Conservation (phyloP, 2,888 invertebrate species). For the Andrena bucephala region DNA sequence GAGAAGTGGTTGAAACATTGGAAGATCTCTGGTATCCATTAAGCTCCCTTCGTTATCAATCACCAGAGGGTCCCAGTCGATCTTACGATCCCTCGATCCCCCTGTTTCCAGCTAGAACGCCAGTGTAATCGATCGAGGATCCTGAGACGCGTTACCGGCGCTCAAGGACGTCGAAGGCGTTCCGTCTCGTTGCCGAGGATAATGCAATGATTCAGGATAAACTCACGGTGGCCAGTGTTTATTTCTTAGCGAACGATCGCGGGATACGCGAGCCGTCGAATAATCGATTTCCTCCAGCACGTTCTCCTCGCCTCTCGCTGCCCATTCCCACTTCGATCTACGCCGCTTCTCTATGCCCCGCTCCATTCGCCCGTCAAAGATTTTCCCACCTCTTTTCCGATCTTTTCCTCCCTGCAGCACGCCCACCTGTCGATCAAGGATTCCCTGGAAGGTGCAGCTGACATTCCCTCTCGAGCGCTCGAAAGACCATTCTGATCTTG, state of each 20-base stretch:
- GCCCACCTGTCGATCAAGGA: constrained; percentile 28
- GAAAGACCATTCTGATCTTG: not conserved
- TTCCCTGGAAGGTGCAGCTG: constrained; percentile 7
- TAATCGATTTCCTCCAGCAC: constrained; percentile 65
- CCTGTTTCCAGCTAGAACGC: not conserved
- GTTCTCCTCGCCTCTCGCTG: constrained; percentile 18
- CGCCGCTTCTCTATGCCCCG: not conserved
- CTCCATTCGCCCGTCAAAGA: constrained; percentile 12
- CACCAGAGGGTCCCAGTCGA: constrained; percentile 1
- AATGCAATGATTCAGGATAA: constrained; percentile 82
- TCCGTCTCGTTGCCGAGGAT: constrained; percentile 84
- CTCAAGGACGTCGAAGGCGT: constrained; percentile 79
- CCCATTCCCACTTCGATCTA: not conserved
- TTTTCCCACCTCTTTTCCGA: constrained; percentile 39
- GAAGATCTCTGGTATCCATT: not conserved
- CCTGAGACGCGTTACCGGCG: constrained; percentile 50
- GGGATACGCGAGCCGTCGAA: constrained; percentile 70
- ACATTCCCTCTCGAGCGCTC: constrained; percentile 9
- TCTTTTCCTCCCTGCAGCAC: constrained; percentile 17
- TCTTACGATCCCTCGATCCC: constrained; percentile 4
- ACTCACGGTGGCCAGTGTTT: constrained; percentile 71
- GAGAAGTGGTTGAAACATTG: not conserved
- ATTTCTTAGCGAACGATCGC: constrained; percentile 69
- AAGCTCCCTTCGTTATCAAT: constrained; percentile 15
- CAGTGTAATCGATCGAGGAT: constrained; percentile 47